Evolutionary conservation across 2,888 invertebrate genomes (phyloP).

Genomic region (Vandiemenella viatica): DNA sequence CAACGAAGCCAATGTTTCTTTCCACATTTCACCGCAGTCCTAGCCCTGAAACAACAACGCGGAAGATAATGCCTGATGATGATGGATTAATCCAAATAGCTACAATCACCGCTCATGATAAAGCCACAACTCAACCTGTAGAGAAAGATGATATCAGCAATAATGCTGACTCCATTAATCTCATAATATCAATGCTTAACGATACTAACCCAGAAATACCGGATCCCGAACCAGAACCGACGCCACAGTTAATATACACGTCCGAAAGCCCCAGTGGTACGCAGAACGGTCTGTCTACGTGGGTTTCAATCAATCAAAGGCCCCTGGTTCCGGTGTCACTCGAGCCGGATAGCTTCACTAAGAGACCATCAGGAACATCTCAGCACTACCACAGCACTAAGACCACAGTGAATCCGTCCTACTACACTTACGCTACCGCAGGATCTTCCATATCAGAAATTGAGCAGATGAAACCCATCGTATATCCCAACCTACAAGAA

Average conservation of each 20-base stretch:
- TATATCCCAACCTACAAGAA: background rate
- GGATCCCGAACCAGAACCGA: slow-evolving; percentile 14
- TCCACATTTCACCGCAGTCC: slow-evolving; percentile 27
- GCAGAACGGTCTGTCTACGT: slow-evolving; percentile 25
- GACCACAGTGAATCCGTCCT: background rate
- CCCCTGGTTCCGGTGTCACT: slow-evolving; percentile 8
- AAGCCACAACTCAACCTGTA: slow-evolving; percentile 17
- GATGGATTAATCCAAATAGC: slow-evolving; percentile 28
- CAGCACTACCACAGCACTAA: slow-evolving; percentile 1
- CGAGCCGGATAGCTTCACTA: background rate
- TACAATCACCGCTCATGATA: slow-evolving; percentile 25
- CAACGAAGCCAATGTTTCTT: slow-evolving; percentile 17
- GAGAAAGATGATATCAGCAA: too few relatives aligned
- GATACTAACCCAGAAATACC: slow-evolving; percentile 20
- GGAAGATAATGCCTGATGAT: slow-evolving; percentile 15
- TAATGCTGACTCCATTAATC: slow-evolving; percentile 28
- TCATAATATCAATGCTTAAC: slow-evolving; percentile 32
- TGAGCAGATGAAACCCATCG: background rate
- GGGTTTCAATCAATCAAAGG: slow-evolving; percentile 24
- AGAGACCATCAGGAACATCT: slow-evolving; percentile 1
- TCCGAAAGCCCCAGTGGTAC: too few relatives aligned
- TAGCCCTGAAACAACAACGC: slow-evolving; percentile 8
- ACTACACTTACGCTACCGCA: background rate
- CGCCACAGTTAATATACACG: too few relatives aligned
- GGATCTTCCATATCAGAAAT: background rate